Evolutionary conservation across 1,140 invertebrate genomes (phyloP).

Genomic region (Drosophila seguyi): DNA sequence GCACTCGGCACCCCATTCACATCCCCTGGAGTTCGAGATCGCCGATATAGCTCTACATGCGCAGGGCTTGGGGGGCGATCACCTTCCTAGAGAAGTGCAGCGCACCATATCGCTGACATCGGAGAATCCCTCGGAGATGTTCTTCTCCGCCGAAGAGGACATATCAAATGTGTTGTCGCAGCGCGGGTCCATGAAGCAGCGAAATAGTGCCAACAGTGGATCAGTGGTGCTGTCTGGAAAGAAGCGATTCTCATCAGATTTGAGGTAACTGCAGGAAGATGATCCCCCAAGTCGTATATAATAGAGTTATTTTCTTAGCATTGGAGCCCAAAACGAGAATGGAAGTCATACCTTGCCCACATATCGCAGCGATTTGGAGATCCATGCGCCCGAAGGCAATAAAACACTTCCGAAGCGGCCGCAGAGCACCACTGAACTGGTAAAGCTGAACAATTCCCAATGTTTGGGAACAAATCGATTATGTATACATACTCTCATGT

Average conservation of each 20-base stretch:
- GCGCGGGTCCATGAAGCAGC: constrained; percentile 79
- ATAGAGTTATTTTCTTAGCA: constrained; percentile 51
- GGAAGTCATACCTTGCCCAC: constrained; percentile 85
- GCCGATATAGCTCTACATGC: constrained; percentile 72
- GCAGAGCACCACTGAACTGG: constrained; percentile 84
- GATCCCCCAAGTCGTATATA: too few species aligned
- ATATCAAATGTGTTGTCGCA: constrained; percentile 86
- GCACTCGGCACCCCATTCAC: constrained; percentile 85
- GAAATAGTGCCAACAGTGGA: constrained; percentile 64
- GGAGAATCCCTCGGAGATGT: constrained; percentile 95
- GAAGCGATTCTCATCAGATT: constrained; percentile 86
- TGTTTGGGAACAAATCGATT: background rate
- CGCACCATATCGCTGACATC: constrained; percentile 94
- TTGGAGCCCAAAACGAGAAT: constrained; percentile 78
- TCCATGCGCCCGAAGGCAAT: constrained; percentile 86
- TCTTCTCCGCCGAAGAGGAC: constrained; percentile 96
- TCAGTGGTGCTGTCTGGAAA: constrained; percentile 85
- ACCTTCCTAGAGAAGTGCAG: constrained; percentile 88
- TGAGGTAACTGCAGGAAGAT: constrained; percentile 66
- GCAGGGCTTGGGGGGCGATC: constrained; percentile 55
- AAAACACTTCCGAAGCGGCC: constrained; percentile 81
- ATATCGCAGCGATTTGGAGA: constrained; percentile 88
- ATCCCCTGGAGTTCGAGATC: constrained; percentile 84
- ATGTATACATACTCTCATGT: constrained; percentile 4
- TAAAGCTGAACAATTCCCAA: constrained; percentile 56